Percentiles rank a stretch among this genome's conserved stretches.
Evolutionary conservation across 2,113 vertebrate genomes (phyloP).

Genomic region (Brachirus orientalis): DNA sequence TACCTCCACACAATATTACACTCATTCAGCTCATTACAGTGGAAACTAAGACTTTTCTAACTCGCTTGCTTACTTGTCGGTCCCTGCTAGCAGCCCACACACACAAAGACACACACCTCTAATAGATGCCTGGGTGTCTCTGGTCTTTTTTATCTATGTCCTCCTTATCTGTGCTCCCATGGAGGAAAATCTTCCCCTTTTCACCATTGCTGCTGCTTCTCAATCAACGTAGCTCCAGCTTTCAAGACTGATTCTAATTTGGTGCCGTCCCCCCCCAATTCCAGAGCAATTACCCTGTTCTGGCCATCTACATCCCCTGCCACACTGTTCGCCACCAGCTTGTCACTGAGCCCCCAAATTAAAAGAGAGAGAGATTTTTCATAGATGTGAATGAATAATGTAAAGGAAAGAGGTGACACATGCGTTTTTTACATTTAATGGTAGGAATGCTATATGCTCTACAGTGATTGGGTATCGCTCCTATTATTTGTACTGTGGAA

Average conservation of each 20-base stretch:
- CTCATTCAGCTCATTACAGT: slow-evolving; percentile 69
- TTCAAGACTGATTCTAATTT: slow-evolving; percentile 71
- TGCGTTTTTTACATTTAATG: slow-evolving; percentile 15
- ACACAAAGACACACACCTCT: slow-evolving; percentile 24
- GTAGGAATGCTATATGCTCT: background rate
- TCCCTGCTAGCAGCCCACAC: slow-evolving; percentile 21
- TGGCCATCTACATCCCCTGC: slow-evolving; percentile 65
- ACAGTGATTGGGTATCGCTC: background rate
- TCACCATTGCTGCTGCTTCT: slow-evolving; percentile 50
- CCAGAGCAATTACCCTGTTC: slow-evolving; percentile 73
- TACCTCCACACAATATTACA: slow-evolving; percentile 43
- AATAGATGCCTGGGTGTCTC: slow-evolving; percentile 57
- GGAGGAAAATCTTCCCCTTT: slow-evolving; percentile 47
- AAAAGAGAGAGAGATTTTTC: slow-evolving; percentile 34
- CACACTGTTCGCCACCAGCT: slow-evolving; percentile 33
- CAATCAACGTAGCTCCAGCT: slow-evolving; percentile 63
- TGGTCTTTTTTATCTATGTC: slow-evolving; percentile 53
- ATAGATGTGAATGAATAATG: slow-evolving; percentile 39
- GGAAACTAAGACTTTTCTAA: slow-evolving; percentile 36
- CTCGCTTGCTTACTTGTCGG: slow-evolving; percentile 41
- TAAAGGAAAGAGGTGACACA: slow-evolving; percentile 22
- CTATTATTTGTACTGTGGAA: slow-evolving; percentile 2
- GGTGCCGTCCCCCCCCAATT: slow-evolving; percentile 61
- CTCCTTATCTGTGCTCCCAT: slow-evolving; percentile 63
- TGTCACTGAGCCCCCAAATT: slow-evolving; percentile 50